Evolutionary conservation across 2,113 vertebrate genomes (phyloP), one percentile per base, ranked within the genome.

Genomic region (Aegithalos caudatus): DNA sequence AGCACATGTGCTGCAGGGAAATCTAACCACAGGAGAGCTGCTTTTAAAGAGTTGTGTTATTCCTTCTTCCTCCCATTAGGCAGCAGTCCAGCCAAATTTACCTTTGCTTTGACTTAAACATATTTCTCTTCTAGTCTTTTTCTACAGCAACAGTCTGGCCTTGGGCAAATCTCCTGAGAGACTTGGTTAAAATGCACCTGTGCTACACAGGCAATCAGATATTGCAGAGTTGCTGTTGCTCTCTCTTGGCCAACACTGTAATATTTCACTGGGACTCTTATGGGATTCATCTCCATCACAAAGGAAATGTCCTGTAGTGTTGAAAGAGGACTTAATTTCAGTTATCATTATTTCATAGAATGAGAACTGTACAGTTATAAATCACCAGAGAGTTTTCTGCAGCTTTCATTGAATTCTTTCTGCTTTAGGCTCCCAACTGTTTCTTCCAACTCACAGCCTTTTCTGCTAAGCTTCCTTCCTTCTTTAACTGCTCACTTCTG

Each of bases 261-360:
- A 66, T 65, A 73, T 69, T 94, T 90, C 76, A 66, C 91, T 47
- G 14, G 10, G 80, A 60, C 47, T 94, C 86, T 86, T 73, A 29
- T 1, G 58, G 89, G 94, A 88, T 66, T 82, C 64, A 22, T 82
- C 92, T 95, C 88, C 90, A 51, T 69, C 85, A 87, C 78, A 91
- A 79, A 90, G 74, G 89, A 95, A 91, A 92, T 15, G 62, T 95
- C 73, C 78, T 82, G 53, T 88, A 78, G 90, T 95, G 90, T 90
- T 89, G 78, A 94, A 91, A 94, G 87, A 90, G 91, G 85, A 90
- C 90, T 96, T 94, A 85, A 96, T 97, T 97, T 95, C 66, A 80
- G 35, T 91, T 91, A 95, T 78, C 74, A 65, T 95, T 91, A 95
- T 95, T 94, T 94, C 90, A 81, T 9, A 85, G 86, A 94, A 91